Evolutionary conservation across 2,888 invertebrate genomes (phyloP), one percentile per base, ranked within the genome.

Genomic region (Argyresthia albistria): DNA sequence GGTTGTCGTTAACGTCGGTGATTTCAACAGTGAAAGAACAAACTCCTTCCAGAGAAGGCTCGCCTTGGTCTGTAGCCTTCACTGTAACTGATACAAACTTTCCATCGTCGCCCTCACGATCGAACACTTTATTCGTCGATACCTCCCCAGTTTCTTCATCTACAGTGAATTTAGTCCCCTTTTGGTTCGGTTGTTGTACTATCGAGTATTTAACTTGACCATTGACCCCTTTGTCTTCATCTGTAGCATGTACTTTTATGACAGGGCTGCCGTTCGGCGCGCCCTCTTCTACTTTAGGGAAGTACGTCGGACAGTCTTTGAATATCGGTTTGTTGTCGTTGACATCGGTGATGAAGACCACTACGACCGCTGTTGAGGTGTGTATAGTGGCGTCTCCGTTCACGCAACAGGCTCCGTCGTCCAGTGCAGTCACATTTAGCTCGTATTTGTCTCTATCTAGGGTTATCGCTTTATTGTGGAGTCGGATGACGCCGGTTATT

Each of bases 1-100:
- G 97, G 80, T 98, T 98, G 76, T 99, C 99, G 72, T 99, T 99
- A 46, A 97, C 96, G 77, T 99, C 99, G 1, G 97, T 97, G 52
- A 99, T 97, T 88, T 97, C 97, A 48, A 98, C 98, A 12, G 97
- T 97, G 76, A 99, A 99, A 8, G 98, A 98, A 80, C 99, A 99
- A 60, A 98, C 98, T 35, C 98, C 98, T 80, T 98, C 98, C 60
- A 99, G 80, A 0, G 97, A 97, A 1, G 98, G 98, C 75, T 97
- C 97, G n/a, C 98, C 99, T 74, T 98, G 96, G 90, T 99, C 99
- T 0, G 97, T 97, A 6, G 98, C 99, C 83, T 98, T 98, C 0
- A 98, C 96, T 0, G 98, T 98, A 6, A 97, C 97, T 0, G 97
- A 97, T 7, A 97, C 97, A 78, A 97, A 97, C 83, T 97, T 97